Evolutionary conservation across 2,113 vertebrate genomes (phyloP).

Genomic region (Callocephalon fimbriatum): DNA sequence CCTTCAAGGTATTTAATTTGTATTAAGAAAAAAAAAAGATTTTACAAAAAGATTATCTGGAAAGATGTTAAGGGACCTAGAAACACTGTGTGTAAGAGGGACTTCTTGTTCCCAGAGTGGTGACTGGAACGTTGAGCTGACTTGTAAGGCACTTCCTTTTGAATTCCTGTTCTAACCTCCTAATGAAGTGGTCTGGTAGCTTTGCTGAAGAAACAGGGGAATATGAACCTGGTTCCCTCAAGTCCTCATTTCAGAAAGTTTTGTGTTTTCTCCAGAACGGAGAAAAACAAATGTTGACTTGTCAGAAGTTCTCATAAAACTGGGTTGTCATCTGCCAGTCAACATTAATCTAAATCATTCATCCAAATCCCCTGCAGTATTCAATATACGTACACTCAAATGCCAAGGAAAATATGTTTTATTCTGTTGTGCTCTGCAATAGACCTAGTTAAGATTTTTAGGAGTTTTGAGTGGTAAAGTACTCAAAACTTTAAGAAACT

Average conservation of each 20-base stretch:
- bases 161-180: neutral
- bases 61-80: neutral
- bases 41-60: neutral
- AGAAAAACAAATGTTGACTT: neutral
- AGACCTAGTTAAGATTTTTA: neutral
- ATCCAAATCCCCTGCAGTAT: neutral
- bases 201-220: neutral
- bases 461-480: neutral
- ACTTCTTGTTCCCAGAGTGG: neutral
- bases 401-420: slow-evolving; percentile 15
- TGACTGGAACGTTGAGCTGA: neutral
- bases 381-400: neutral
- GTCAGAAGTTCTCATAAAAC: slow-evolving; percentile 14
- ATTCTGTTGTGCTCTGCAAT: neutral
- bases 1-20: neutral
- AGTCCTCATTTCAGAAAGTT: neutral
- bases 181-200: neutral
- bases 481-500: neutral
- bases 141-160: neutral
- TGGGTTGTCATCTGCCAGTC: slow-evolving; percentile 14
- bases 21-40: neutral
- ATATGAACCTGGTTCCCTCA: neutral
- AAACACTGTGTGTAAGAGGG: neutral
- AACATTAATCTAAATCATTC: slow-evolving; percentile 17
- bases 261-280: neutral